Percentiles rank a stretch among this genome's conserved stretches.
These are phyloP conservation scores for Leiothrix lutea DNA, from an alignment of 2,113 vertebrate genomes.

Conservation along the genomic window DNA sequence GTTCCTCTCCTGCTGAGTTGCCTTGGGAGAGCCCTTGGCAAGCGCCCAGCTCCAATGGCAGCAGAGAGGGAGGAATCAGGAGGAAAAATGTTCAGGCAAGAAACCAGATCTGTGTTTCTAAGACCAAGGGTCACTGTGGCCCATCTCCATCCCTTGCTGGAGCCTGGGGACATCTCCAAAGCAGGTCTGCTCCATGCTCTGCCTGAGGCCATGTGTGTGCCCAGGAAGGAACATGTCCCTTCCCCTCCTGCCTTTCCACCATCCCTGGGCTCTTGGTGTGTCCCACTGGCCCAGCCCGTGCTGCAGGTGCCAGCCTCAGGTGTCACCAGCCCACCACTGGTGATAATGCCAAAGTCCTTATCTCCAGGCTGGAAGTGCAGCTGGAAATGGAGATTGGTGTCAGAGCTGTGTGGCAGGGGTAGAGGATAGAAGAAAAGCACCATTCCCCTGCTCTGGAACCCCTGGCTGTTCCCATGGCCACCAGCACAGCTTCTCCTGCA, in stretches of 20 bases:
- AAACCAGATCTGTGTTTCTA: neutral
- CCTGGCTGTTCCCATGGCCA: neutral
- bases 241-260: neutral
- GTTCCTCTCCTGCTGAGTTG: neutral
- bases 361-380: neutral
- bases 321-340: neutral
- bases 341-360: neutral
- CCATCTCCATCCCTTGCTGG: neutral
- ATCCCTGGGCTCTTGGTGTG: accelerated
- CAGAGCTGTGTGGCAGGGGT: neutral
- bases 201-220: neutral
- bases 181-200: neutral
- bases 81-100: neutral
- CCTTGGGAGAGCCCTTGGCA: neutral
- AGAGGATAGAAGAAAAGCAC: neutral
- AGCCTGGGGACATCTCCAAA: neutral
- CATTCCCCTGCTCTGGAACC: neutral
- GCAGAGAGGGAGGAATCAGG: neutral
- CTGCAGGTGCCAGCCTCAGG: neutral
- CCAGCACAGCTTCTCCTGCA: neutral
- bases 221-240: accelerated
- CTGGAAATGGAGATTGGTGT: neutral
- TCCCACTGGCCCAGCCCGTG: neutral
- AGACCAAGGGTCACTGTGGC: neutral
- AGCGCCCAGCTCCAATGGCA: accelerated